These are phyloP conservation scores for Sarotherodon lohbergeri DNA, from an alignment of 2,113 vertebrate genomes.

Conservation along the genomic window DNA sequence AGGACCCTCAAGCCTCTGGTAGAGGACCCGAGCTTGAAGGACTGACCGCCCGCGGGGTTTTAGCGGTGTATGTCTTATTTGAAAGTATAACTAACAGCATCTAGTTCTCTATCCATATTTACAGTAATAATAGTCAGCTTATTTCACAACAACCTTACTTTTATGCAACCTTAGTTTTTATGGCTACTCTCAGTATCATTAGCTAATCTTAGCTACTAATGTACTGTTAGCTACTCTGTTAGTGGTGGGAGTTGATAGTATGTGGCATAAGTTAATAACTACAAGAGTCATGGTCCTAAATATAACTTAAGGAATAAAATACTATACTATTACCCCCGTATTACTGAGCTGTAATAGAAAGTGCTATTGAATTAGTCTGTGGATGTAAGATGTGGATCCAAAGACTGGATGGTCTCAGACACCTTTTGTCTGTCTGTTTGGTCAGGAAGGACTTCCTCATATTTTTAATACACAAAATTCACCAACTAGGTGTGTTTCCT, in stretches of 20 bases:
- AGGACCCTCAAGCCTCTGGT: not conserved
- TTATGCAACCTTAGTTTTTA: not conserved
- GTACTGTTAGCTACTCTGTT: not conserved
- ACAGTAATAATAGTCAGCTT: not conserved
- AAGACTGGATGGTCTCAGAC: not conserved
- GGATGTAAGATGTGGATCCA: not conserved
- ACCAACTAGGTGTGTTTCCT: not conserved
- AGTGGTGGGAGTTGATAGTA: not conserved
- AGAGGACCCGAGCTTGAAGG: rapidly evolving
- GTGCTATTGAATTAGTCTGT: not conserved
- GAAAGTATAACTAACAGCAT: not conserved
- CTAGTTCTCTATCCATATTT: not conserved
- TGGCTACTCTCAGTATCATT: not conserved
- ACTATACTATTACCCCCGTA: not conserved
- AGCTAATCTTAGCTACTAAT: not conserved
- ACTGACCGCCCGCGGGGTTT: not conserved
- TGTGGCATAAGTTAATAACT: not conserved
- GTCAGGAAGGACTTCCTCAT: rapidly evolving
- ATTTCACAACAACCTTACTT: not conserved
- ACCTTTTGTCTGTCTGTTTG: not conserved
- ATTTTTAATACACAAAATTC: not conserved
- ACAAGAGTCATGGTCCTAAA: not conserved
- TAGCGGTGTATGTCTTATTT: not conserved
- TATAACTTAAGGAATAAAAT: not conserved
- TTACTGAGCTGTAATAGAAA: not conserved